These are phyloP conservation scores for Mesorhabditis spiculigera DNA, from an alignment of 2,888 invertebrate species.

Conservation along the genomic window DNA sequence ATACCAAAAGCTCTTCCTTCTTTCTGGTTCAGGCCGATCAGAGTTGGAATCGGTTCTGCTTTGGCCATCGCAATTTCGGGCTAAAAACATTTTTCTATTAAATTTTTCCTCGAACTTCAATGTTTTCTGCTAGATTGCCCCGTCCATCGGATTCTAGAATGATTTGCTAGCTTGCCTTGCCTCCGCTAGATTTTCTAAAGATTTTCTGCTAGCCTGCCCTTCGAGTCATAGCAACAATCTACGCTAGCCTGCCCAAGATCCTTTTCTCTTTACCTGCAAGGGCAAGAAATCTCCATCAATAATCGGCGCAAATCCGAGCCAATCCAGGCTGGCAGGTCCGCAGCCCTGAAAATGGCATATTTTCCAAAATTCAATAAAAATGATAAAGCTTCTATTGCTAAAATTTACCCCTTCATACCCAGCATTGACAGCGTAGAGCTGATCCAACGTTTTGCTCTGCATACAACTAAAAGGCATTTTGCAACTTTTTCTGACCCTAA, in stretches of 20 bases:
- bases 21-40: background rate
- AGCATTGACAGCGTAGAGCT: background rate
- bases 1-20: background rate
- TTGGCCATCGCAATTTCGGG: background rate
- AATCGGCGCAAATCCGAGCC: slow-evolving; percentile 5
- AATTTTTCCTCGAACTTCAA: too few relatives aligned
- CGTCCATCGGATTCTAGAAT: too few relatives aligned
- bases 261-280: background rate
- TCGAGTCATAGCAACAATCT: too few relatives aligned
- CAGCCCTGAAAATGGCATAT: background rate
- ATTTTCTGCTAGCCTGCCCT: too few relatives aligned
- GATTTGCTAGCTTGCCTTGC: too few relatives aligned
- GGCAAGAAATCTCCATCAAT: background rate
- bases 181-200: too few relatives aligned
- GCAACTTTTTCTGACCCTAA: too few relatives aligned
- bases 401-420: background rate
- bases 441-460: background rate
- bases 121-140: too few relatives aligned
- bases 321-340: background rate
- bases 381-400: too few relatives aligned
- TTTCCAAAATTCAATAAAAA: background rate
- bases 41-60: background rate
- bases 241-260: too few relatives aligned
- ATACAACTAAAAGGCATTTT: too few relatives aligned
- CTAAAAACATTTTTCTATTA: too few relatives aligned